Percentiles rank a stretch among this genome's conserved stretches.
Evolutionary conservation across 2,888 invertebrate species (phyloP).

Genomic region (Melanargia galathea): DNA sequence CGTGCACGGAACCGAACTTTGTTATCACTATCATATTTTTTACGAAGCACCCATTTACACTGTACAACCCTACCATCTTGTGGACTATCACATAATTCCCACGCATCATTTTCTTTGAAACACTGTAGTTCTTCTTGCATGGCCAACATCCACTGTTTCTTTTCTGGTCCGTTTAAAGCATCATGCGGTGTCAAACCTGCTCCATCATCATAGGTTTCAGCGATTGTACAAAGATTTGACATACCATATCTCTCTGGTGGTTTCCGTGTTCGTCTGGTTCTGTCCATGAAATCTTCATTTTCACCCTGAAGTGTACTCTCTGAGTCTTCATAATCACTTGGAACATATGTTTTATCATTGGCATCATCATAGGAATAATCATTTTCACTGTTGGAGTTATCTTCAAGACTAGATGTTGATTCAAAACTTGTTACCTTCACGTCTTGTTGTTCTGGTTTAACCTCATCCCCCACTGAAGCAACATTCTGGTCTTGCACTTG

Average conservation of each 20-base stretch:
- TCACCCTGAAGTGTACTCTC: no score
- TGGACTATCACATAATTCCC: constrained; percentile 32
- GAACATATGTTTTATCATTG: no score
- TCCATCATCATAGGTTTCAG: not conserved
- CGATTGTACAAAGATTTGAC: not conserved
- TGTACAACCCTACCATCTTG: constrained; percentile 22
- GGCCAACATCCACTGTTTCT: constrained; percentile 23
- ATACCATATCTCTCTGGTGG: not conserved
- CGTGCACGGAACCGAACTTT: constrained; percentile 1
- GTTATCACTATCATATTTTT: constrained; percentile 8
- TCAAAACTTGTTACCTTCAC: no score
- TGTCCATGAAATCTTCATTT: no score
- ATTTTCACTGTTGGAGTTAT: no score
- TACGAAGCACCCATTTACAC: constrained; percentile 19
- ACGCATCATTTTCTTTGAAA: constrained; percentile 38
- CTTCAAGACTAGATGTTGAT: no score
- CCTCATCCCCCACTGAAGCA: no score
- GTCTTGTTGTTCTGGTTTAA: no score
- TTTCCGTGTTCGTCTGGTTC: no score
- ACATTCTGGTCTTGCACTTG: no score
- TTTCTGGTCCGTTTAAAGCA: constrained; percentile 19
- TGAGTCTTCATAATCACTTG: no score
- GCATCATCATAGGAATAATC: no score
- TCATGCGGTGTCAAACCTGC: not conserved
- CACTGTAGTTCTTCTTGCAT: constrained; percentile 36